Evolutionary conservation across 2,888 invertebrate genomes (phyloP).

Genomic region (Carterocephalus palaemon): DNA sequence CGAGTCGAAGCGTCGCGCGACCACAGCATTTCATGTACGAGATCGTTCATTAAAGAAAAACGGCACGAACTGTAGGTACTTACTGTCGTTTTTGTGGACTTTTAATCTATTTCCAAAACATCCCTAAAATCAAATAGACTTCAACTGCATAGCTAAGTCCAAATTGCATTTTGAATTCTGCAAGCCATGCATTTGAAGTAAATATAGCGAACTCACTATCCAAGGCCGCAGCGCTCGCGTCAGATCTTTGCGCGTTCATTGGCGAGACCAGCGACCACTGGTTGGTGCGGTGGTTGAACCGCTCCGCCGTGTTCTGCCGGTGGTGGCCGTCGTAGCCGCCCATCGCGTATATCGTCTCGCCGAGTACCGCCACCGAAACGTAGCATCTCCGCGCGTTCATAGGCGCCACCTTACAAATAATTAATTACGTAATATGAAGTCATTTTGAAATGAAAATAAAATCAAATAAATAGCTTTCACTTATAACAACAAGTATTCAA

Average conservation of each 20-base stretch:
- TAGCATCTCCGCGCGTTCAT: conserved; percentile 94
- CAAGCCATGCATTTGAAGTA: too few relatives aligned
- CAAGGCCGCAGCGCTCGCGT: conserved; percentile 93
- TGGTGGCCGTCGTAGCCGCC: conserved; percentile 93
- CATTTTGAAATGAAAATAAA: background rate
- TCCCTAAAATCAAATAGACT: too few relatives aligned
- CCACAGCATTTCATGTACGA: too few relatives aligned
- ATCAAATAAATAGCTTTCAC: background rate
- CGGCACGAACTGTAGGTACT: too few relatives aligned
- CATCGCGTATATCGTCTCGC: conserved; percentile 90
- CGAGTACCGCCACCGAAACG: conserved; percentile 88
- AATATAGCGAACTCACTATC: conserved; percentile 75
- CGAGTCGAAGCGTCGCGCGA: too few relatives aligned
- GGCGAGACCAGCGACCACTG: conserved; percentile 93
- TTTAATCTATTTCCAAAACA: too few relatives aligned
- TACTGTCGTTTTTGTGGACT: too few relatives aligned
- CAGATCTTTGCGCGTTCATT: conserved; percentile 93
- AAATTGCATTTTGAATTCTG: too few relatives aligned
- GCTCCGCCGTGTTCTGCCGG: conserved; percentile 91
- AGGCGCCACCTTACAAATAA: conserved; percentile 81
- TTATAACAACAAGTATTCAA: background rate
- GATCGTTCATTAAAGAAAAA: too few relatives aligned
- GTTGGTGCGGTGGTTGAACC: conserved; percentile 89
- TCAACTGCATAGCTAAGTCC: too few relatives aligned
- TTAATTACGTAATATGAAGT: background rate